Evolutionary conservation across 2,888 invertebrate species (phyloP).

Genomic region (Paralinhomoeus sp.): DNA sequence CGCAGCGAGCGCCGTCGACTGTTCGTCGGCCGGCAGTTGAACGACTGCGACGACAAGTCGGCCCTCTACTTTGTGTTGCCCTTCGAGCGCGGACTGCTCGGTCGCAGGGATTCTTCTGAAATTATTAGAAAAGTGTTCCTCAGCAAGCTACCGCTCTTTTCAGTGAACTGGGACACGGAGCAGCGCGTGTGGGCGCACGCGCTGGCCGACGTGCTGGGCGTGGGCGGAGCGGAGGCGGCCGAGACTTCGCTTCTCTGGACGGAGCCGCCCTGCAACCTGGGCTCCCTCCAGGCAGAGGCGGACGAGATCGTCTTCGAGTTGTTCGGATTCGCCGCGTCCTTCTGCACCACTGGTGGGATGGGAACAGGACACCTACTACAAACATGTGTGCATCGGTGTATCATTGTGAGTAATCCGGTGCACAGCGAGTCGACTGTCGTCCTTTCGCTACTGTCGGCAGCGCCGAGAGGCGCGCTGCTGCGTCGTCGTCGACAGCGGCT

Average conservation of each 20-base stretch:
- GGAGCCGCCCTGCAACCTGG: conserved; percentile 78
- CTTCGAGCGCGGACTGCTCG: conserved; percentile 49
- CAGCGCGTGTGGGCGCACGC: conserved; percentile 80
- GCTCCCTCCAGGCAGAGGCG: conserved; percentile 69
- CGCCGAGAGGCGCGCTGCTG: not conserved
- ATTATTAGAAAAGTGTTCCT: not conserved
- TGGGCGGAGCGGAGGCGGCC: conserved; percentile 24
- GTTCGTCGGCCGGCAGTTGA: conserved; percentile 77
- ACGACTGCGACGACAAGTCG: conserved; percentile 83
- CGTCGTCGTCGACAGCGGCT: conserved; percentile 72
- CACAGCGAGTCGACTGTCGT: no score
- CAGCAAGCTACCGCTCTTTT: not conserved
- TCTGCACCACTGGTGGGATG: conserved; percentile 16
- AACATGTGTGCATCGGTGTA: no score
- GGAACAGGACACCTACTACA: no score
- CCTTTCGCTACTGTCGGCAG: not conserved
- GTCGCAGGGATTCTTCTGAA: conserved; percentile 4
- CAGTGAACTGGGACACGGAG: conserved; percentile 78
- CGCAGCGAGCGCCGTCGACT: conserved; percentile 78
- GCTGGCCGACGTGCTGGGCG: conserved; percentile 45
- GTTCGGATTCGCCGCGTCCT: conserved; percentile 60
- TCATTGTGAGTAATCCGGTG: no score
- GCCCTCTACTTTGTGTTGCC: conserved; percentile 77
- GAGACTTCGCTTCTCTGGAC: conserved; percentile 64
- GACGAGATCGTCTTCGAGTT: conserved; percentile 93